A percentile compares a stretch with the other conserved stretches of the same genome.
These are phyloP conservation scores for Saccopteryx leptura DNA, from an alignment of 2,113 vertebrate species.

Conservation along the genomic window DNA sequence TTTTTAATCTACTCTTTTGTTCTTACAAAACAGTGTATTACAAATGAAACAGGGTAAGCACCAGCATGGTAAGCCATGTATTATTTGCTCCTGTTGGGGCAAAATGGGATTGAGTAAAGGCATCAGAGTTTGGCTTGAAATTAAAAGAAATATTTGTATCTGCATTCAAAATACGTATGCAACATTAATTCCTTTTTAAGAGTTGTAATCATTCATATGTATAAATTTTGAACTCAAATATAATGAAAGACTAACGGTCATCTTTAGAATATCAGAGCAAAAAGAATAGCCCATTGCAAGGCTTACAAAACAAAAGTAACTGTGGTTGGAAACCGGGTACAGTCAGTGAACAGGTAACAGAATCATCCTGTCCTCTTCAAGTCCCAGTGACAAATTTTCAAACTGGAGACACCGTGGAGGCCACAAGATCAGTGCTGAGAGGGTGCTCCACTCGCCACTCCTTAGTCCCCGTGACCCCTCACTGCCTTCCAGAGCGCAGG, in stretches of 20 bases:
- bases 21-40: background rate
- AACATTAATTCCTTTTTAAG: background rate
- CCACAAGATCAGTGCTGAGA: background rate
- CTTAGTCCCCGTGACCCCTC: background rate
- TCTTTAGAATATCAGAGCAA: background rate
- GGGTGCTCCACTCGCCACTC: background rate
- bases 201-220: background rate
- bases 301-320: slow-evolving; percentile 25
- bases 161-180: background rate
- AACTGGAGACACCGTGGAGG: background rate
- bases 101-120: background rate
- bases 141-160: background rate
- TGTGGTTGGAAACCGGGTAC: background rate
- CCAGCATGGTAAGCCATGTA: background rate
- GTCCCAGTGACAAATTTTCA: background rate
- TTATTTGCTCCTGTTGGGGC: background rate
- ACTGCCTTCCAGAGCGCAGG: background rate
- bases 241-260: background rate
- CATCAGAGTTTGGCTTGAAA: slow-evolving; percentile 31
- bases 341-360: background rate
- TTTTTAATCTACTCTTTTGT: background rate
- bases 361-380: background rate
- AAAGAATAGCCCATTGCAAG: background rate
- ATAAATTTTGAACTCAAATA: background rate
- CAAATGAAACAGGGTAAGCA: background rate